A percentile compares a stretch with the other conserved stretches of the same genome.
phyloP scores from a whole-genome alignment of 92 coral and sea anemone species.

The Bergia puertoricense region DNA sequence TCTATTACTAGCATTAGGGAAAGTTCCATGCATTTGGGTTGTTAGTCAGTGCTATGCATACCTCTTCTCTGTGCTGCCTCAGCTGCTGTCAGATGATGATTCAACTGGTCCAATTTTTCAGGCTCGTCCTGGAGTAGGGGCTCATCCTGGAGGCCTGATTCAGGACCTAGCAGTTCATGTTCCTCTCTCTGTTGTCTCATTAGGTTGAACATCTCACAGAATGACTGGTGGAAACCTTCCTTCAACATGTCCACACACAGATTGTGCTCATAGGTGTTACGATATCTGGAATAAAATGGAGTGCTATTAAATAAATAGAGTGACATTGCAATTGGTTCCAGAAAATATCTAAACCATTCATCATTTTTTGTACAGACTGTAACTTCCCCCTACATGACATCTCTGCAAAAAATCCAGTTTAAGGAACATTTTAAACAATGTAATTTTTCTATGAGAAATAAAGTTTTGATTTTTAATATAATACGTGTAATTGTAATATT shows the following conservation, averaged over 20 bases:
- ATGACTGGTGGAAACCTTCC: constrained; percentile 98
- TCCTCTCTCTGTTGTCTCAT: constrained; percentile 81
- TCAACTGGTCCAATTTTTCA: constrained; percentile 88
- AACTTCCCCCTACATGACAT: too few species aligned
- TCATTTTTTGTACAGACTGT: too few species aligned
- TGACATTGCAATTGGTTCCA: too few species aligned
- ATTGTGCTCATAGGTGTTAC: constrained; percentile 93
- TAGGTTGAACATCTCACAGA: constrained; percentile 87
- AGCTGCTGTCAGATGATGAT: constrained; percentile 81
- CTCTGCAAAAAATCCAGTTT: too few species aligned
- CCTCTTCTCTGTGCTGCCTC: constrained; percentile 97
- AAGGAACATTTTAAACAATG: too few species aligned
- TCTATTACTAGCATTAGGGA: too few species aligned
- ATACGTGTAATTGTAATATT: too few species aligned
- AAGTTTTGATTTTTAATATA: too few species aligned
- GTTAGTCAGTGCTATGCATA: not conserved
- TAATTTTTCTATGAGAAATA: too few species aligned
- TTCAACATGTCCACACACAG: constrained; percentile 97
- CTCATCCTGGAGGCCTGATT: constrained; percentile 82
- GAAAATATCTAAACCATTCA: not conserved
- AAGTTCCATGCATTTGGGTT: not conserved
- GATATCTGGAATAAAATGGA: constrained; percentile 61
- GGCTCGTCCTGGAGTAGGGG: constrained; percentile 84
- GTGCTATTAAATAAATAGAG: not conserved
- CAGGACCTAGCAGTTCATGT: constrained; percentile 75